A percentile compares a stretch with the other conserved stretches of the same genome.
Evolutionary conservation across 2,113 vertebrate species (phyloP).

Genomic region (Oryzias woworae): DNA sequence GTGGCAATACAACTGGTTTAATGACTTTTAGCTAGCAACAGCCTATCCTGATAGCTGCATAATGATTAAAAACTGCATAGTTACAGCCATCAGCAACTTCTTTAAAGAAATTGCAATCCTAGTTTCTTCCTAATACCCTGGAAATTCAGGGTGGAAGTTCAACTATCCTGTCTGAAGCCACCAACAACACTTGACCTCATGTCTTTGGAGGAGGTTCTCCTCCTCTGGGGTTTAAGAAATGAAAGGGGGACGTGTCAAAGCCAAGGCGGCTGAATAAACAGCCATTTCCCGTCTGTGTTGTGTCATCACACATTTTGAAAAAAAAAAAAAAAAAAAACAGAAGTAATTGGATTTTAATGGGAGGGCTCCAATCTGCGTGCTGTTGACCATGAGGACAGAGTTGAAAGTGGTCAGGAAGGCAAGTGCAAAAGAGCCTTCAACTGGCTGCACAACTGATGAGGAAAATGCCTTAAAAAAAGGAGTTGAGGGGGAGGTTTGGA

Average conservation of each 20-base stretch:
- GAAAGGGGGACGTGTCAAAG: slow-evolving; percentile 33
- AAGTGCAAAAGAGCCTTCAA: slow-evolving; percentile 62
- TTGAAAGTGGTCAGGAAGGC: slow-evolving; percentile 55
- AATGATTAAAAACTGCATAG: no score
- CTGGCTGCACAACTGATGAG: slow-evolving; percentile 35
- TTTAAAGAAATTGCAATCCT: no score
- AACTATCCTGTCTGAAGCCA: background rate
- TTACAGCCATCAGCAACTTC: no score
- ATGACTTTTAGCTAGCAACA: no score
- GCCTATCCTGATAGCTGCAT: no score
- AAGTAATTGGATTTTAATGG: slow-evolving; percentile 56
- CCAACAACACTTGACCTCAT: slow-evolving; percentile 21
- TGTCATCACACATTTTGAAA: background rate
- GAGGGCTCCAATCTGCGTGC: slow-evolving; percentile 29
- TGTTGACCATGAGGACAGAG: slow-evolving; percentile 9
- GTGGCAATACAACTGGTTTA: no score
- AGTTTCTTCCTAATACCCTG: no score
- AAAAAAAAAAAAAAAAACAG: slow-evolving; percentile 4
- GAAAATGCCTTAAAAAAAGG: slow-evolving; percentile 26
- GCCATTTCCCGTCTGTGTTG: background rate
- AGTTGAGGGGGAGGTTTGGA: no score
- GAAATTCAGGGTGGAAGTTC: no score
- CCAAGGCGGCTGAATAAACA: slow-evolving; percentile 56
- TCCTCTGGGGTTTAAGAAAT: slow-evolving; percentile 42
- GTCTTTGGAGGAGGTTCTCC: slow-evolving; percentile 6